Evolutionary conservation across 2,113 vertebrate genomes (phyloP).

Genomic region (Girardinichthys multiradiatus): DNA sequence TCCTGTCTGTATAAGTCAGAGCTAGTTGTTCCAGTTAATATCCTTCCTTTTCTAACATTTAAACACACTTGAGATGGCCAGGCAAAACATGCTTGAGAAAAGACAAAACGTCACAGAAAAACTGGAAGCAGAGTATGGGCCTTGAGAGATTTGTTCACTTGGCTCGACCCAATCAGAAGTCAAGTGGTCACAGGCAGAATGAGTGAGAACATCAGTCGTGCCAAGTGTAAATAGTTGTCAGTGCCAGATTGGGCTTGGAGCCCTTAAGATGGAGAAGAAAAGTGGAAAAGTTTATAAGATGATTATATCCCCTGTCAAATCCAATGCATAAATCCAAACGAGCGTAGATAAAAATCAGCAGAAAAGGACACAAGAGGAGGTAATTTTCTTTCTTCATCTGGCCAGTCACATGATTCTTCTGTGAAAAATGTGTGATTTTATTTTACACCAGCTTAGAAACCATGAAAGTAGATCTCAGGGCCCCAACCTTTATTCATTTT

Average conservation of each 20-base stretch:
- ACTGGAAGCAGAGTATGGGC: conserved; percentile 20
- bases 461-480: too few relatives aligned
- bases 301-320: background rate
- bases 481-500: too few relatives aligned
- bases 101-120: conserved; percentile 15
- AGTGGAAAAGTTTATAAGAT: conserved; percentile 30
- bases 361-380: too few relatives aligned
- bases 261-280: conserved; percentile 23
- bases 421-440: too few relatives aligned
- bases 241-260: conserved; percentile 41
- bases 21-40: background rate
- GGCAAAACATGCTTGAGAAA: conserved; percentile 13
- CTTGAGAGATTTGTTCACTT: conserved; percentile 8
- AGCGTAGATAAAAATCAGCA: background rate
- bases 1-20: background rate
- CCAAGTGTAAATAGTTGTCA: conserved; percentile 47
- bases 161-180: conserved; percentile 36
- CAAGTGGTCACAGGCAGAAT: conserved; percentile 36
- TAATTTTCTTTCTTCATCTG: too few relatives aligned
- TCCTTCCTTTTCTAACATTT: background rate
- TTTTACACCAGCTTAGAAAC: too few relatives aligned
- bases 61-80: conserved; percentile 49
- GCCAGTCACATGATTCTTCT: too few relatives aligned
- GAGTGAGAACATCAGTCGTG: conserved; percentile 7
- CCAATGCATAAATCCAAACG: background rate